A percentile compares a stretch with the other conserved stretches of the same genome.
Conservation (phyloP, 1,140 invertebrate genomes). For the Drosophila insularis region DNA sequence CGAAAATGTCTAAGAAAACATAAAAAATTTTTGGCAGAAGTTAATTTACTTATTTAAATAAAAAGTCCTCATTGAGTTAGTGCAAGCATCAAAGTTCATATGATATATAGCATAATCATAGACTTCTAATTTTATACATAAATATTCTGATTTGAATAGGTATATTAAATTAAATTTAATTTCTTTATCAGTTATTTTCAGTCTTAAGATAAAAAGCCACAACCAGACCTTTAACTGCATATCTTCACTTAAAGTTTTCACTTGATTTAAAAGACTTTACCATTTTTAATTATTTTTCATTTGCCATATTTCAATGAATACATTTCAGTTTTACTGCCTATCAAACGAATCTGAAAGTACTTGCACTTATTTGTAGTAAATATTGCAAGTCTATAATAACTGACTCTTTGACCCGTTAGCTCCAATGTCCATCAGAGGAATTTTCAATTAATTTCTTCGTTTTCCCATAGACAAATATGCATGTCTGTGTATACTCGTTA, state of each 20-base stretch:
- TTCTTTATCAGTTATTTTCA: too few relatives aligned
- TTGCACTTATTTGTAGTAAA: not conserved
- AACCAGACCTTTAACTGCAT: not conserved
- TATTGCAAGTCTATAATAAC: not conserved
- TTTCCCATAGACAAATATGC: not conserved
- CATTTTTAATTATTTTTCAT: not conserved
- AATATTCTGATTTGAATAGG: too few relatives aligned
- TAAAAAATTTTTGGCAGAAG: too few relatives aligned
- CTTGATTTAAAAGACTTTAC: not conserved
- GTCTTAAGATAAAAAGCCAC: too few relatives aligned
- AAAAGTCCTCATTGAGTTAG: too few relatives aligned
- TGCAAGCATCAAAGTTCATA: too few relatives aligned
- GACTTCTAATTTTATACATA: too few relatives aligned
- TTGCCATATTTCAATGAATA: not conserved
- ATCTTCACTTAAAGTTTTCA: not conserved
- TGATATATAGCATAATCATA: too few relatives aligned
- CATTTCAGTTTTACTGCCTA: not conserved
- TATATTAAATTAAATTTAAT: too few relatives aligned
- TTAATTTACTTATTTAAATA: too few relatives aligned
- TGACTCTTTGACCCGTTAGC: not conserved
- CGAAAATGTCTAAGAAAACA: too few relatives aligned
- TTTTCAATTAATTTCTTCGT: slow-evolving; percentile 30
- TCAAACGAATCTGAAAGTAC: not conserved
- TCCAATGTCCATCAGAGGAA: not conserved
- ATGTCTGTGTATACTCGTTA: not conserved